These are phyloP conservation scores for Porites lobata DNA, from an alignment of 92 coral and sea anemone species.

Conservation along the genomic window DNA sequence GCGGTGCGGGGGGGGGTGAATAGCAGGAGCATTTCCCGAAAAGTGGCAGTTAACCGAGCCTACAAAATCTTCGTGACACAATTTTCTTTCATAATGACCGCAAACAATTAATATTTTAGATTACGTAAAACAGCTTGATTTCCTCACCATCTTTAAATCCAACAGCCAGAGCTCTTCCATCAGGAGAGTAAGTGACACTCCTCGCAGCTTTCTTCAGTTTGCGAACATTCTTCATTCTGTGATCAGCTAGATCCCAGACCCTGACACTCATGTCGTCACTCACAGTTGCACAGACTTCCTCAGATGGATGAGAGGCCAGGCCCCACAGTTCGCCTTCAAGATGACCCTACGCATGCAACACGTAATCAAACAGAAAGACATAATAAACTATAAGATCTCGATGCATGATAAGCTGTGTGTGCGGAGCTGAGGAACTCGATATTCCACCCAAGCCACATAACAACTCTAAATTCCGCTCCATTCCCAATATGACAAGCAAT, in stretches of 20 bases:
- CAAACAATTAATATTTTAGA: no score
- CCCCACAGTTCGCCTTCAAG: constrained; percentile 99
- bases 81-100: neutral
- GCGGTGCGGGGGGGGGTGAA: no score
- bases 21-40: no score
- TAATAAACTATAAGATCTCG: neutral
- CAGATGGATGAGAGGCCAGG: constrained; percentile 93
- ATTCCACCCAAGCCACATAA: no score
- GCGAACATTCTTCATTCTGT: constrained; percentile 92
- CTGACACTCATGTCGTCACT: constrained; percentile 96
- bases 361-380: neutral
- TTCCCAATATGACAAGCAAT: no score
- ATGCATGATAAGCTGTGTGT: no score
- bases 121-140: neutral
- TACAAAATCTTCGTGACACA: neutral
- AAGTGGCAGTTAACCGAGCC: no score
- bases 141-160: constrained; percentile 95
- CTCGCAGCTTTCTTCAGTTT: constrained; percentile 91
- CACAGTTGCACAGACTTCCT: constrained; percentile 89
- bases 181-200: constrained; percentile 93
- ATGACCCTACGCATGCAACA: constrained; percentile 76
- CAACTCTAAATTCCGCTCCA: no score
- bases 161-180: constrained; percentile 96
- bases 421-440: no score
- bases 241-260: constrained; percentile 89